Percentiles rank a stretch among this genome's conserved stretches.
phyloP scores from a whole-genome alignment of 2,797 vertebrate genomes.

The Helarctos malayanus region DNA sequence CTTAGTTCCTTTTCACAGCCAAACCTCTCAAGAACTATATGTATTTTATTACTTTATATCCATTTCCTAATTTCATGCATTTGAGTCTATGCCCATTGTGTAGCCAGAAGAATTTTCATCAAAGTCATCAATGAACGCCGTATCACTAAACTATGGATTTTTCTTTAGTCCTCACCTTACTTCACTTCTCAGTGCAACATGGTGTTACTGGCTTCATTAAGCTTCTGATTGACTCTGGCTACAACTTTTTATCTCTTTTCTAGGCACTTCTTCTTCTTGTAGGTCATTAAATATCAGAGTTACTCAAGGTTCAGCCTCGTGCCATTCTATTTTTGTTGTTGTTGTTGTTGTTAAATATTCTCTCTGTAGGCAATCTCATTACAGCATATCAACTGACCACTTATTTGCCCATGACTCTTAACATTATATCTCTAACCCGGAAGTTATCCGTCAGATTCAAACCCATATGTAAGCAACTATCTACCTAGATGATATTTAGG shows the following conservation, averaged over 20 bases:
- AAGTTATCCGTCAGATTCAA: background rate
- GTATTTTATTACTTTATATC: background rate
- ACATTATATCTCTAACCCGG: background rate
- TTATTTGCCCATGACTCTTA: background rate
- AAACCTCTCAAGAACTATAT: background rate
- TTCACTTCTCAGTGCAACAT: background rate
- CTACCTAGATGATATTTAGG: background rate
- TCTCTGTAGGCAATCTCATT: background rate
- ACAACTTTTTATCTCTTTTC: background rate
- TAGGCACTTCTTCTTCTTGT: background rate
- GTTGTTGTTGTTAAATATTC: background rate
- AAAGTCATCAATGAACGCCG: background rate
- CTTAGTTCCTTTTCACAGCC: background rate
- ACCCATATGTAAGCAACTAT: background rate
- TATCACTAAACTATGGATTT: too few species aligned
- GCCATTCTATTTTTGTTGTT: background rate
- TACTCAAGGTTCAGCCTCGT: background rate
- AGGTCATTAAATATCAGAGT: background rate
- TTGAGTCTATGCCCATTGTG: background rate
- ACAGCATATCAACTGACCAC: background rate
- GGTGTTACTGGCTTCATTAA: background rate
- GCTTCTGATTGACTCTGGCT: background rate
- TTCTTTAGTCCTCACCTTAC: background rate
- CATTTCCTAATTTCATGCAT: background rate
- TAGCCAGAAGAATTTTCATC: background rate